Conservation (phyloP, 1,140 invertebrate species). For the Gonatopus flavifemur region DNA sequence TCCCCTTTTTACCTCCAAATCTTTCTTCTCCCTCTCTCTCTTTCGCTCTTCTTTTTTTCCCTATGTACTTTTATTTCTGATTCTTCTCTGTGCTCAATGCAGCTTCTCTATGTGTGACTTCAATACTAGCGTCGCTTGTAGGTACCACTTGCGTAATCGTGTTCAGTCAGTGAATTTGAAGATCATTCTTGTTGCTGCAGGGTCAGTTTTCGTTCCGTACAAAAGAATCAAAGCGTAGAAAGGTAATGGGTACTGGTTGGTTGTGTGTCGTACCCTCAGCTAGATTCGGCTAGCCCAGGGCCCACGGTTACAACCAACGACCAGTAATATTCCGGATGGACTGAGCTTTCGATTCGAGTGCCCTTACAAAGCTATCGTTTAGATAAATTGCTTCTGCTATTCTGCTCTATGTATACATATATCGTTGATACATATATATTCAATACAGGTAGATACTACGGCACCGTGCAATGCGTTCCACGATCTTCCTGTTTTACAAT, state of each 20-base stretch:
- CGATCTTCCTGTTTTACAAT: too few species aligned
- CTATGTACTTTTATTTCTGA: too few species aligned
- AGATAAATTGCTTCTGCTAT: slow-evolving; percentile 45
- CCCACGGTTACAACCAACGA: too few species aligned
- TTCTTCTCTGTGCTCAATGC: neutral
- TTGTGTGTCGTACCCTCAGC: too few species aligned
- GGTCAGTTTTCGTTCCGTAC: slow-evolving; percentile 15
- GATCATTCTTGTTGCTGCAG: slow-evolving; percentile 2
- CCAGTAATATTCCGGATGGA: slow-evolving; percentile 44
- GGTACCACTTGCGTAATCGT: slow-evolving; percentile 14
- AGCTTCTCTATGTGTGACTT: neutral
- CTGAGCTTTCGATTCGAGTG: slow-evolving; percentile 31
- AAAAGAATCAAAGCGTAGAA: slow-evolving; percentile 36
- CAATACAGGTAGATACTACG: too few species aligned
- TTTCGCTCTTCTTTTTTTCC: too few species aligned
- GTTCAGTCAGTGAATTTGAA: neutral
- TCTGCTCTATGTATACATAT: too few species aligned
- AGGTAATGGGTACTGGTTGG: slow-evolving; percentile 29
- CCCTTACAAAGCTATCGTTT: slow-evolving; percentile 36
- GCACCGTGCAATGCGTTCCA: too few species aligned
- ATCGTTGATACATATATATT: too few species aligned
- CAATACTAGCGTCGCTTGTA: slow-evolving; percentile 8
- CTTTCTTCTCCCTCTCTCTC: too few species aligned
- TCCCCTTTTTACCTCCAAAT: too few species aligned
- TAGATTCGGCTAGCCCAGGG: too few species aligned